phyloP scores from a whole-genome alignment of 2,888 invertebrate species.

The Cryptocephalus moraei region DNA sequence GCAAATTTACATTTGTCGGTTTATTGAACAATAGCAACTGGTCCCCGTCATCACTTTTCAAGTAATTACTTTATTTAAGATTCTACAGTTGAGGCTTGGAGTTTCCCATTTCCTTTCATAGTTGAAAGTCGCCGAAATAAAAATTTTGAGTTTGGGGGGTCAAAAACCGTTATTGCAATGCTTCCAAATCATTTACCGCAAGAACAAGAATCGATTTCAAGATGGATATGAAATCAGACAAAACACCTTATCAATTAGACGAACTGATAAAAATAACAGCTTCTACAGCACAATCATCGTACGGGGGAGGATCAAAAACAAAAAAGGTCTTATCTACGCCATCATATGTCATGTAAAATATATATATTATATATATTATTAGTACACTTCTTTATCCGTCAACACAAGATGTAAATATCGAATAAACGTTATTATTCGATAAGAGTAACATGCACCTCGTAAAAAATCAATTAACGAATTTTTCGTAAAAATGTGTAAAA shows the following conservation, averaged over 20 bases:
- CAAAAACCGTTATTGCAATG: too few relatives aligned
- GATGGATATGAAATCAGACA: constrained; percentile 32
- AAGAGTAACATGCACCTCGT: constrained; percentile 28
- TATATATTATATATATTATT: constrained; percentile 4
- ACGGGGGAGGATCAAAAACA: constrained; percentile 19
- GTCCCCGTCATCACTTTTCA: too few relatives aligned
- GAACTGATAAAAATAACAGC: constrained; percentile 24
- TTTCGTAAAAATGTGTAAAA: constrained; percentile 15
- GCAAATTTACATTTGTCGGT: too few relatives aligned
- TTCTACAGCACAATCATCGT: constrained; percentile 36
- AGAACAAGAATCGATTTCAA: constrained; percentile 9
- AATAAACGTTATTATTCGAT: background rate
- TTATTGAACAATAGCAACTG: too few relatives aligned
- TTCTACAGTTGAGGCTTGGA: too few relatives aligned
- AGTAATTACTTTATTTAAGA: too few relatives aligned
- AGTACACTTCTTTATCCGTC: background rate
- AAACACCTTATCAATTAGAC: constrained; percentile 30
- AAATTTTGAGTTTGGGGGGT: too few relatives aligned
- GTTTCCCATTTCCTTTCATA: too few relatives aligned
- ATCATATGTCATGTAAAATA: constrained; percentile 30
- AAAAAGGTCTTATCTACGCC: constrained; percentile 28
- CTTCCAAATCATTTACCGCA: too few relatives aligned
- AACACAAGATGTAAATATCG: too few relatives aligned
- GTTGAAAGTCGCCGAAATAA: too few relatives aligned
- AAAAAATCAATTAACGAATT: constrained; percentile 29